These are phyloP conservation scores for Parauchenoglanis ngamensis DNA, from an alignment of 2,797 vertebrate species.

Conservation along the genomic window DNA sequence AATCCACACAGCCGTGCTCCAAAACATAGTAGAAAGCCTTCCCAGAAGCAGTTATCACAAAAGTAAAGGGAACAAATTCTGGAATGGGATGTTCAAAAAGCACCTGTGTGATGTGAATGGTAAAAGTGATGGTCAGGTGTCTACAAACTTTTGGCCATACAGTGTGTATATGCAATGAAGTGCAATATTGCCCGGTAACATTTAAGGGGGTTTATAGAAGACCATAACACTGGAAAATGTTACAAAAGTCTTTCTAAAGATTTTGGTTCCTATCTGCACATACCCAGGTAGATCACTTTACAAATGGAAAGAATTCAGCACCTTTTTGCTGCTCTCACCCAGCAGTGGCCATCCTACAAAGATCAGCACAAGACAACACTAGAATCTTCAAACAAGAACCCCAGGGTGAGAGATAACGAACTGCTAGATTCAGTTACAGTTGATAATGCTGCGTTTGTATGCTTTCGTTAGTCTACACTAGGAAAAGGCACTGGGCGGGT, in stretches of 20 bases:
- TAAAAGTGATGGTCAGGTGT: not conserved
- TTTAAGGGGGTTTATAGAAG: not conserved
- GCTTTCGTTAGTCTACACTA: not conserved
- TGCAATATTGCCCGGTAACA: not conserved
- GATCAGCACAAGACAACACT: slow-evolving; percentile 23
- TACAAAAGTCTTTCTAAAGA: not conserved
- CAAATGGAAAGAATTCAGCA: slow-evolving; percentile 7
- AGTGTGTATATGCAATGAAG: not conserved
- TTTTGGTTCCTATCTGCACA: slow-evolving; percentile 15
- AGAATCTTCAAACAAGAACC: slow-evolving; percentile 16
- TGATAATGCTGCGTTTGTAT: not conserved
- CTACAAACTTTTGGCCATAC: not conserved
- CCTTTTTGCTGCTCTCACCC: not conserved
- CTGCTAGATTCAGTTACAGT: slow-evolving; percentile 13
- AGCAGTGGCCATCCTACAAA: slow-evolving; percentile 13
- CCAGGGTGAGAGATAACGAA: slow-evolving; percentile 10
- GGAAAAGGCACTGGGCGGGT: not conserved
- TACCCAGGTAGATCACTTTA: slow-evolving; percentile 11
- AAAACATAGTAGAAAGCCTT: not conserved
- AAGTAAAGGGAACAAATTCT: not conserved
- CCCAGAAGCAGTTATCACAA: not conserved
- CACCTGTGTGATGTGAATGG: not conserved
- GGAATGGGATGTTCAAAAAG: not conserved
- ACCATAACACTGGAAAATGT: not conserved
- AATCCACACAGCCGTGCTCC: not conserved